Evolutionary conservation across 2,888 invertebrate genomes (phyloP).

Genomic region (Agonopterix subpropinquella): DNA sequence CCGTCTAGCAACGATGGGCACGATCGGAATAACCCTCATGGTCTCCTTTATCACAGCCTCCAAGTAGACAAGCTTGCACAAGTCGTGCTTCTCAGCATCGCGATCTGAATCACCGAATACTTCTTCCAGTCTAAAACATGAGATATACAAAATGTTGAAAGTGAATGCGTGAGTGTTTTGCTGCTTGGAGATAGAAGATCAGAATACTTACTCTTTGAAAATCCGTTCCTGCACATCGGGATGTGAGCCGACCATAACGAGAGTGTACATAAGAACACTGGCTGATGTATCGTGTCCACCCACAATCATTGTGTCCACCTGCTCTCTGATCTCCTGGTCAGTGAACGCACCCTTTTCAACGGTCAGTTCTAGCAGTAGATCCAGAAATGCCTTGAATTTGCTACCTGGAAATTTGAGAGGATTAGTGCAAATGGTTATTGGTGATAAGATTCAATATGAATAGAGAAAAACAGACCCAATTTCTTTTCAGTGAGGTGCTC

Average conservation of each 20-base stretch:
- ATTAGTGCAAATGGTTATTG: background rate
- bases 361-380: constrained; percentile 66
- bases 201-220: constrained; percentile 41
- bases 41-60: constrained; percentile 55
- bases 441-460: background rate
- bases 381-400: constrained; percentile 71
- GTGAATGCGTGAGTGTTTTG: too few relatives aligned
- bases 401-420: constrained; percentile 27
- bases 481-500: constrained; percentile 24
- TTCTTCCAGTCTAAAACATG: constrained; percentile 28
- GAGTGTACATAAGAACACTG: constrained; percentile 51
- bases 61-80: constrained; percentile 40
- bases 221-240: constrained; percentile 52
- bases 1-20: constrained; percentile 38
- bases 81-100: constrained; percentile 43
- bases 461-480: constrained; percentile 21
- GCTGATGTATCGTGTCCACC: constrained; percentile 72
- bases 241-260: constrained; percentile 54
- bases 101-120: constrained; percentile 41
- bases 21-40: constrained; percentile 45
- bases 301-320: constrained; percentile 76
- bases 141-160: background rate
- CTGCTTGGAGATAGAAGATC: too few relatives aligned
- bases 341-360: constrained; percentile 54
- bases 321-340: constrained; percentile 70